Evolutionary conservation across 2,113 vertebrate genomes (phyloP).

Genomic region (Laticauda colubrina): DNA sequence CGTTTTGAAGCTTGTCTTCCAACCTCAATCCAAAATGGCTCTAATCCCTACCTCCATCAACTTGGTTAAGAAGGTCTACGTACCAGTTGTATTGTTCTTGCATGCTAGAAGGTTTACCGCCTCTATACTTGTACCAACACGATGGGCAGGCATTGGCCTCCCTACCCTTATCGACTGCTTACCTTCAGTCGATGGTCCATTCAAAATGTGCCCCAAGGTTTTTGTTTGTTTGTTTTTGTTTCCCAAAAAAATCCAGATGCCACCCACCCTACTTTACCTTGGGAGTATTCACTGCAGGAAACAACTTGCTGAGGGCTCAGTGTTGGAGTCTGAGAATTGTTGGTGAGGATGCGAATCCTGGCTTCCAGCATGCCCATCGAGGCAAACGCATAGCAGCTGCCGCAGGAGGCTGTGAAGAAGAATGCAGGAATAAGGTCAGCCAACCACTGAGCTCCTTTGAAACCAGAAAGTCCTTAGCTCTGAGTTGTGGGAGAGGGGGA

Average conservation of each 20-base stretch:
- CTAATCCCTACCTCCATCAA: not conserved
- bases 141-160: not conserved
- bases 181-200: not conserved
- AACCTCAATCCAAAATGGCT: not conserved
- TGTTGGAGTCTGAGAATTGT: constrained; percentile 80
- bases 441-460: not conserved
- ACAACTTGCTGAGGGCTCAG: constrained; percentile 92
- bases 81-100: not conserved
- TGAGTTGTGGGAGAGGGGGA: too few relatives aligned
- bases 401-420: constrained; percentile 75
- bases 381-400: constrained; percentile 93
- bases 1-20: not conserved
- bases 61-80: not conserved
- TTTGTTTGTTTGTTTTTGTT: too few relatives aligned
- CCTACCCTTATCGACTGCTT: not conserved
- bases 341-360: constrained; percentile 86
- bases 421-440: not conserved
- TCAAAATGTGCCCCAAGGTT: not conserved
- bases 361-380: constrained; percentile 93
- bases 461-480: not conserved
- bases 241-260: not conserved
- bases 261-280: constrained; percentile 74
- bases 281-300: constrained; percentile 92
- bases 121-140: not conserved
- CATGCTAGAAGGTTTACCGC: not conserved